These are phyloP conservation scores for Fulmarus glacialis DNA, from an alignment of 2,113 vertebrate species.

Conservation along the genomic window DNA sequence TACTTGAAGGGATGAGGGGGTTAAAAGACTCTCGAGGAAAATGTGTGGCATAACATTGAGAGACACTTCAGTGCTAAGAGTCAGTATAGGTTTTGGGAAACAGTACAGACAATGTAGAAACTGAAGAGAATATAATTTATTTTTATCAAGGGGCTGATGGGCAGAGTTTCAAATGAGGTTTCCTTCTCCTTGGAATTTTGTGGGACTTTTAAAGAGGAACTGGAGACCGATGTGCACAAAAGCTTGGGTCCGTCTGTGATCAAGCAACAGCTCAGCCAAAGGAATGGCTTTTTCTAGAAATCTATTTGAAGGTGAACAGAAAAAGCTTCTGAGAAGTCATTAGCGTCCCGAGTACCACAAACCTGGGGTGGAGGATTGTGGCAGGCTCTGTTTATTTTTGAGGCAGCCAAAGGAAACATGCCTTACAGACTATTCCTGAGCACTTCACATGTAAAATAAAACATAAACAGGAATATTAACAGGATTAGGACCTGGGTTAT, in stretches of 20 bases:
- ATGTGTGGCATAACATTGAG: background rate
- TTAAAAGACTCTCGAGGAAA: background rate
- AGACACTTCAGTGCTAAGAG: background rate
- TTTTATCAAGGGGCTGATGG: background rate
- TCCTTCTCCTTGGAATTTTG: background rate
- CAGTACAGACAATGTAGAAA: background rate
- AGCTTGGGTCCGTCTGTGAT: background rate
- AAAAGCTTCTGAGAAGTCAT: background rate
- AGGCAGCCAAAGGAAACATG: background rate
- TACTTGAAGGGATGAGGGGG: background rate
- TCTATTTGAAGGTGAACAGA: background rate
- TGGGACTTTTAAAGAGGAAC: background rate
- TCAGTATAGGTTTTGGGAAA: background rate
- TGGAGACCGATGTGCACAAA: background rate
- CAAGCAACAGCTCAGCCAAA: background rate
- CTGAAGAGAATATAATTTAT: background rate
- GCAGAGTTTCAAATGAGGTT: background rate
- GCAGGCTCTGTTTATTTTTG: background rate
- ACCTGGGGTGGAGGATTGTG: background rate
- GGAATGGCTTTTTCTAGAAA: background rate
- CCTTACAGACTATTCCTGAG: background rate
- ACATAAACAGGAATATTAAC: background rate
- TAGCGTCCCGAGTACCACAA: background rate
- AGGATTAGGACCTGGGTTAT: background rate
- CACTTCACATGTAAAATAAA: background rate